Evolutionary conservation across 2,797 vertebrate genomes (phyloP).

Genomic region (Pyrocephalus nanus): DNA sequence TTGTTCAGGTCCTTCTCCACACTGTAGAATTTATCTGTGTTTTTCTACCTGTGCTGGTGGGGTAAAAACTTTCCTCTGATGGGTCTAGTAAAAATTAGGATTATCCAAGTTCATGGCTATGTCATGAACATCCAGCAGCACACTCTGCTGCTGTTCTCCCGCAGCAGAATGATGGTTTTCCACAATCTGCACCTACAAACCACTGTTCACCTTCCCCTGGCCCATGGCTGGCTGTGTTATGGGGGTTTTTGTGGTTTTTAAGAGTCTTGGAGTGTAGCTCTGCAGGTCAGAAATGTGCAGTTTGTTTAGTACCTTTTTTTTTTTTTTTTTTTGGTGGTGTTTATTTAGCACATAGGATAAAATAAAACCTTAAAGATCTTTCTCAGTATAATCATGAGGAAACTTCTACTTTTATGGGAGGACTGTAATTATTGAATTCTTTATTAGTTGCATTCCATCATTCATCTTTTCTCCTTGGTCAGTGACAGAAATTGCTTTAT

Average conservation of each 20-base stretch:
- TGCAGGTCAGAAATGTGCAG: background rate
- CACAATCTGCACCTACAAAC: background rate
- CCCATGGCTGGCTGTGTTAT: background rate
- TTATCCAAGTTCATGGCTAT: background rate
- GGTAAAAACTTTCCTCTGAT: background rate
- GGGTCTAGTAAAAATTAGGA: background rate
- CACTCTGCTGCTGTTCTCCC: background rate
- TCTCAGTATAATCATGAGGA: background rate
- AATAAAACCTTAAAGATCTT: background rate
- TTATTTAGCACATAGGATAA: background rate
- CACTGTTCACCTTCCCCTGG: background rate
- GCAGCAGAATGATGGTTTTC: background rate
- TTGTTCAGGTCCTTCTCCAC: background rate
- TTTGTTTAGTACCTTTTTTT: background rate
- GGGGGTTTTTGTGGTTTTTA: background rate
- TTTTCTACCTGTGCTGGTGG: background rate
- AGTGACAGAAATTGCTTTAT: background rate
- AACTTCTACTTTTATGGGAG: background rate
- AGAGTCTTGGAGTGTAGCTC: background rate
- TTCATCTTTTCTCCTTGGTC: background rate
- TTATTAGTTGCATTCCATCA: background rate
- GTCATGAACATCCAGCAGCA: background rate
- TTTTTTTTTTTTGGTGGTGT: background rate
- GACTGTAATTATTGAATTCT: background rate
- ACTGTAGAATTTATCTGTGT: background rate